A percentile compares a stretch with the other conserved stretches of the same genome.
These are phyloP conservation scores for Tribolium madens DNA, from an alignment of 1,140 invertebrate genomes.

Conservation along the genomic window DNA sequence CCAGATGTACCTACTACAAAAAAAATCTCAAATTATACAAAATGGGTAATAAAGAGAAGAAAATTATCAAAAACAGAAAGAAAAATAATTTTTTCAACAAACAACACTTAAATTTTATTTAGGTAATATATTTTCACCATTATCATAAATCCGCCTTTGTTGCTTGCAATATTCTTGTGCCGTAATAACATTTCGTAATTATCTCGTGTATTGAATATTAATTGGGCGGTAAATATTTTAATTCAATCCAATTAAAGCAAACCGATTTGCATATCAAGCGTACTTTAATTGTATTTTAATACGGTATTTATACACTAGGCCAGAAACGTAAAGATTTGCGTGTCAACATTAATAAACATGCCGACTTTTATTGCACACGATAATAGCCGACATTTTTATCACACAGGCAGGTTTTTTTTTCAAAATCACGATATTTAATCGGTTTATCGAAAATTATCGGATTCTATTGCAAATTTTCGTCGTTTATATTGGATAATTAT, in stretches of 20 bases:
- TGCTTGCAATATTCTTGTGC: too few relatives aligned
- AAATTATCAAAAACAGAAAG: too few relatives aligned
- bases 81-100: too few relatives aligned
- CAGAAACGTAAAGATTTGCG: constrained; percentile 16
- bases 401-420: background rate
- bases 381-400: constrained; percentile 16
- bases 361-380: constrained; percentile 34
- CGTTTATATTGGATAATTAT: too few relatives aligned
- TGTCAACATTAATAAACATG: constrained; percentile 26
- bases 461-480: background rate
- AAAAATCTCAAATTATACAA: too few relatives aligned
- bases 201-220: constrained; percentile 18
- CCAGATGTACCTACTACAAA: too few relatives aligned
- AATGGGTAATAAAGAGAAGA: too few relatives aligned
- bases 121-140: too few relatives aligned
- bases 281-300: constrained; percentile 40
- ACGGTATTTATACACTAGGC: constrained; percentile 18
- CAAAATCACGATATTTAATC: background rate
- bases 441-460: constrained; percentile 4
- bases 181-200: constrained; percentile 12
- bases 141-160: too few relatives aligned
- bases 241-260: constrained; percentile 27
- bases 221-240: constrained; percentile 34
- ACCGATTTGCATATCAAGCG: constrained; percentile 27
- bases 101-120: too few relatives aligned